Evolutionary conservation across 2,113 vertebrate species (phyloP).

Genomic region (Thinocorus orbignyianus): DNA sequence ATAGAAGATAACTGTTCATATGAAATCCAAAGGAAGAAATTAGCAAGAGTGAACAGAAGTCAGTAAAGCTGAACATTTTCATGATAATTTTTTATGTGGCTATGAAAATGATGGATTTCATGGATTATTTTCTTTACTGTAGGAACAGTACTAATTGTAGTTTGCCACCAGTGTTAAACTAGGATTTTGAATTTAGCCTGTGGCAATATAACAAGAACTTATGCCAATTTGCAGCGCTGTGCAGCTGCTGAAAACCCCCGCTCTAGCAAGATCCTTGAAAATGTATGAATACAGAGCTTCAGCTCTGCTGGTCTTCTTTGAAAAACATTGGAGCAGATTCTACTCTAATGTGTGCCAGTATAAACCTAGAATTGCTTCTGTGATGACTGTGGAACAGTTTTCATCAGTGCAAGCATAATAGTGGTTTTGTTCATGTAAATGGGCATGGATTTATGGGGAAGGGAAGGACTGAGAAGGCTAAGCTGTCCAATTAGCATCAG

Average conservation of each 20-base stretch:
- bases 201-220: slow-evolving; percentile 21
- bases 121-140: not conserved
- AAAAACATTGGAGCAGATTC: not conserved
- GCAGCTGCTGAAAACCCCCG: not conserved
- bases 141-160: not conserved
- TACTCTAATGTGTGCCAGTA: not conserved
- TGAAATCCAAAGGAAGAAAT: not conserved
- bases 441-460: not conserved
- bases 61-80: not conserved
- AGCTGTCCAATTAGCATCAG: not conserved
- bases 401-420: not conserved
- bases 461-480: not conserved
- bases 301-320: not conserved
- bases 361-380: not conserved
- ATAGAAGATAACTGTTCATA: not conserved
- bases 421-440: not conserved
- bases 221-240: slow-evolving; percentile 1
- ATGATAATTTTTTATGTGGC: not conserved
- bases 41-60: not conserved
- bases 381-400: not conserved
- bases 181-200: not conserved
- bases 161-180: not conserved
- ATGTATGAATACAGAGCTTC: not conserved
- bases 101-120: not conserved
- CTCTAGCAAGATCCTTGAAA: not conserved